Percentiles rank a stretch among this genome's conserved stretches.
Evolutionary conservation across 1,140 invertebrate species (phyloP).

Genomic region (Coenobita brevimanus): DNA sequence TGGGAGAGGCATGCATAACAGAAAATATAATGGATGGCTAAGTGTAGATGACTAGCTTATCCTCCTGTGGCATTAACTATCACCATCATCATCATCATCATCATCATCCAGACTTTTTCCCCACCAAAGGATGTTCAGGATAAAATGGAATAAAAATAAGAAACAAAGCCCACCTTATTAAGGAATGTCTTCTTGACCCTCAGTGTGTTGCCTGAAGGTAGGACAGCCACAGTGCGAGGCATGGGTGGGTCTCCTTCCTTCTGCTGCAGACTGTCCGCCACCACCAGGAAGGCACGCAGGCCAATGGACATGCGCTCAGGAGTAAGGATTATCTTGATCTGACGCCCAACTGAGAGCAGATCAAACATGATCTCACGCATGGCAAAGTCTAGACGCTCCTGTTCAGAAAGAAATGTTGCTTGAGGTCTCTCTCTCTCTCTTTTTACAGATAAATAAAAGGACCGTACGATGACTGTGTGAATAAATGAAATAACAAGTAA

Average conservation of each 20-base stretch:
- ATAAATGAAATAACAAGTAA: no score
- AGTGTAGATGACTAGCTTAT: no score
- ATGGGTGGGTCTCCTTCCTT: conserved; percentile 98
- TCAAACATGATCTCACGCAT: conserved; percentile 99
- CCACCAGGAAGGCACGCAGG: conserved; percentile 95
- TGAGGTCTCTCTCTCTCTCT: no score
- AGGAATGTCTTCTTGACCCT: conserved; percentile 97
- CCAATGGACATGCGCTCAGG: conserved; percentile 99
- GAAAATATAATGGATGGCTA: no score
- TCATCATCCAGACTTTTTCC: no score
- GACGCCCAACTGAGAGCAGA: conserved; percentile 93
- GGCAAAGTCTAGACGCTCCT: conserved; percentile 95
- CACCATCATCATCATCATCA: not conserved
- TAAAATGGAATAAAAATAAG: no score
- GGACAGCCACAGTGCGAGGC: conserved; percentile 93
- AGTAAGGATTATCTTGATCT: conserved; percentile 94
- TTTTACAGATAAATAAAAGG: no score
- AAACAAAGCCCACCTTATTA: conserved; percentile 79
- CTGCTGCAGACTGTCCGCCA: conserved; percentile 98
- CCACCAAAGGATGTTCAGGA: no score
- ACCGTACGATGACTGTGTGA: no score
- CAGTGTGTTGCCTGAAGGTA: conserved; percentile 95
- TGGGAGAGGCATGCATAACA: no score
- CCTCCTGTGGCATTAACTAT: no score
- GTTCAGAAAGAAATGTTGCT: no score